Conservation (phyloP, 2,113 vertebrate genomes). For the Microcebus murinus region DNA sequence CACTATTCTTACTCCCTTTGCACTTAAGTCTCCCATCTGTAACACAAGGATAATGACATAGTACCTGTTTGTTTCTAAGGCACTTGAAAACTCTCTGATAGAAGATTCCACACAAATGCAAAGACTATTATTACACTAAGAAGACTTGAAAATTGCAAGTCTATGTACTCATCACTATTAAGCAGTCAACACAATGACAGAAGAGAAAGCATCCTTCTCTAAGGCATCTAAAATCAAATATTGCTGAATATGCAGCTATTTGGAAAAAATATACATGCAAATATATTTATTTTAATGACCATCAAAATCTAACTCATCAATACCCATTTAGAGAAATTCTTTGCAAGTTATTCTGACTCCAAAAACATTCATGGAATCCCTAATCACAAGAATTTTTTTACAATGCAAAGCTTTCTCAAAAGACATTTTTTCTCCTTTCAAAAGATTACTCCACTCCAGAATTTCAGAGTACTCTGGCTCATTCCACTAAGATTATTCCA, state of each 20-base stretch:
- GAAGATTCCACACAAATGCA: constrained; percentile 53
- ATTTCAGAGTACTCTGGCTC: neutral
- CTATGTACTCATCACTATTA: constrained; percentile 35
- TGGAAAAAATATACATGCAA: constrained; percentile 23
- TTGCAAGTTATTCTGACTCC: constrained; percentile 34
- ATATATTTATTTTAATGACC: constrained; percentile 52
- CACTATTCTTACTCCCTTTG: constrained; percentile 29
- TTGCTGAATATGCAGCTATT: constrained; percentile 51
- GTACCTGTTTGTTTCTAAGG: constrained; percentile 58
- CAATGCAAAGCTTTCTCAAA: neutral
- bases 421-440: neutral
- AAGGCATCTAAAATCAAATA: constrained; percentile 66
- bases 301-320: constrained; percentile 56
- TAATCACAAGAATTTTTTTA: neutral
- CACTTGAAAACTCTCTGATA: constrained; percentile 56
- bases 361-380: neutral
- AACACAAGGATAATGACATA: constrained; percentile 55
- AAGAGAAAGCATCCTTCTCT: constrained; percentile 32
- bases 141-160: constrained; percentile 67
- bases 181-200: constrained; percentile 57
- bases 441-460: neutral
- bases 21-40: constrained; percentile 24
- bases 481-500: neutral
- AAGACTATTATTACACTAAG: constrained; percentile 51
- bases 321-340: constrained; percentile 56